phyloP scores from a whole-genome alignment of 64 coral and sea anemone genomes.

The Cladopsammia gracilis region DNA sequence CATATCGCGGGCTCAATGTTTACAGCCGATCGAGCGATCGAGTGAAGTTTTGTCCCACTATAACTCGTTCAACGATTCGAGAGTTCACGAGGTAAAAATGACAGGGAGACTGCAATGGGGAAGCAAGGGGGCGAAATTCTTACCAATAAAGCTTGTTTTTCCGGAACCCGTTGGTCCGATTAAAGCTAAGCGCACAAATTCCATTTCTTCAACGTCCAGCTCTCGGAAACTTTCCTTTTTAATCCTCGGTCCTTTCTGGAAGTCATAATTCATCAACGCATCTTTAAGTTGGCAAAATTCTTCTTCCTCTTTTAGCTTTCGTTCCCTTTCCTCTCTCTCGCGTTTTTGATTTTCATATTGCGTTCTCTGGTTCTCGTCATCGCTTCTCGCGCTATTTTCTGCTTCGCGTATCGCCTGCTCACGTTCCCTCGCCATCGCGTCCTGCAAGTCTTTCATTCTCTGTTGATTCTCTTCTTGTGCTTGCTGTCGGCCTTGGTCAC shows the following conservation, averaged over 20 bases:
- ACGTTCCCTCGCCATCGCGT: not conserved
- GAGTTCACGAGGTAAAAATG: too few relatives aligned
- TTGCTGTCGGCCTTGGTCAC: not conserved
- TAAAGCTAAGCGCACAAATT: slow-evolving; percentile 70
- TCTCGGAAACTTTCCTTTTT: not conserved
- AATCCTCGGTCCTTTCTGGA: not conserved
- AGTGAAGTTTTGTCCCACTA: too few relatives aligned
- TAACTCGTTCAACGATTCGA: too few relatives aligned
- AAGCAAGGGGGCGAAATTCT: not conserved
- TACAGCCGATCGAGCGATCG: too few relatives aligned
- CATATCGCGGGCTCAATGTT: too few relatives aligned
- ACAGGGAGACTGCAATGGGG: too few relatives aligned
- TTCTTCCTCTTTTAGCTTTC: not conserved
- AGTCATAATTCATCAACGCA: slow-evolving; percentile 65
- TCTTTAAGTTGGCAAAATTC: not conserved
- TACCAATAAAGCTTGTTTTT: slow-evolving; percentile 92
- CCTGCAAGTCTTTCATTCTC: not conserved
- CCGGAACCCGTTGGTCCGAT: slow-evolving; percentile 84
- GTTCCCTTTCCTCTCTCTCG: not conserved
- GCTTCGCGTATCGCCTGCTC: not conserved
- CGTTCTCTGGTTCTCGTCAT: not conserved
- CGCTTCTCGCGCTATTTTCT: not conserved
- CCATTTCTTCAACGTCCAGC: slow-evolving; percentile 74
- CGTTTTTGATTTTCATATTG: not conserved
- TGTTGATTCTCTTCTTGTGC: slow-evolving; percentile 42